Conservation (phyloP, 2,797 vertebrate species). For the Trachops cirrhosus region DNA sequence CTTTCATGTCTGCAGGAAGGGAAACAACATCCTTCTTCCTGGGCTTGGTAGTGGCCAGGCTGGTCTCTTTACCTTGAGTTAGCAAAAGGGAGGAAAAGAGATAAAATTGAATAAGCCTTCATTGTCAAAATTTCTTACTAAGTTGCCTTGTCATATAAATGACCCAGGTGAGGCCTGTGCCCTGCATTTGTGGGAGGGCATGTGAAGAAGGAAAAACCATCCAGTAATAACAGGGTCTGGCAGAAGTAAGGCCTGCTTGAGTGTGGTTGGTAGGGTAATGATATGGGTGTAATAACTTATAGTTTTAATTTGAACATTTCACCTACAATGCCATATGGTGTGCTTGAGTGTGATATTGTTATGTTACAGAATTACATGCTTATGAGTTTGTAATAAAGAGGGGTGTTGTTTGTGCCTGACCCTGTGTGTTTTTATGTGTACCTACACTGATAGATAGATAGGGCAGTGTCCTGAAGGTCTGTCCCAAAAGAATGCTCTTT, state of each 20-base stretch:
- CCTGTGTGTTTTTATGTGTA: not conserved
- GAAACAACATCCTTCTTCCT: conserved; percentile 16
- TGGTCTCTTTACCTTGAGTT: conserved; percentile 17
- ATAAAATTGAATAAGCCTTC: not conserved
- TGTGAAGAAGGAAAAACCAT: not conserved
- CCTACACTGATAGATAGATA: accelerated
- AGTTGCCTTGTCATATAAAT: not conserved
- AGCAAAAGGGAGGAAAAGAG: not conserved
- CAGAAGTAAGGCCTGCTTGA: too few relatives aligned
- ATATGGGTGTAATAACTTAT: too few relatives aligned
- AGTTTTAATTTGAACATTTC: too few relatives aligned
- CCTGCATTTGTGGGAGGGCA: not conserved
- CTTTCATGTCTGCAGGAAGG: not conserved
- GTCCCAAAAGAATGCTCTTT: not conserved
- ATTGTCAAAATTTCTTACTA: not conserved
- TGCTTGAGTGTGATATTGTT: too few relatives aligned
- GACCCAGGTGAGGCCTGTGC: not conserved
- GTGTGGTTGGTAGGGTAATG: too few relatives aligned
- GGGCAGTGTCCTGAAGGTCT: not conserved
- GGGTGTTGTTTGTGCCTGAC: too few relatives aligned
- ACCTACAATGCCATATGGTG: too few relatives aligned
- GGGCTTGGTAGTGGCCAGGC: not conserved
- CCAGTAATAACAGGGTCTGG: too few relatives aligned
- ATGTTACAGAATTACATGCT: too few relatives aligned
- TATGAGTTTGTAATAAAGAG: too few relatives aligned